Conservation (phyloP, 1,140 invertebrate species). For the Daktulosphaira vitifoliae region DNA sequence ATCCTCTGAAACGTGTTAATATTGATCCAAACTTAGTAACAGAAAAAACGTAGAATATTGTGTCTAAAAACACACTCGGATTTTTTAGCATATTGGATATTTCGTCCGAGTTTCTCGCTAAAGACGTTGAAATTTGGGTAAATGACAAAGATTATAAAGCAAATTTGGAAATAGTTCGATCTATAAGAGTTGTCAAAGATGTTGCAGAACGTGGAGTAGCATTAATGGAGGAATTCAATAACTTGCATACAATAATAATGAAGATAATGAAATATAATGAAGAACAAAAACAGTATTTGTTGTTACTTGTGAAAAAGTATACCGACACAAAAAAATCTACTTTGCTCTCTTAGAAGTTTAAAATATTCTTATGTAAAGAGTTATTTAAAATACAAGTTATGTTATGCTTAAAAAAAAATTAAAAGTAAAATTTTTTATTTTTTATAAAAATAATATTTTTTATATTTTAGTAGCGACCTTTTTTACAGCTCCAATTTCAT, state of each 20-base stretch:
- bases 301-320: conserved; percentile 27
- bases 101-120: background rate
- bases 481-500: too few relatives aligned
- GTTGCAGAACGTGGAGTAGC: conserved; percentile 32
- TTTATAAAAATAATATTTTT: too few relatives aligned
- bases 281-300: conserved; percentile 31
- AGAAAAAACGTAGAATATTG: background rate
- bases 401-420: too few relatives aligned
- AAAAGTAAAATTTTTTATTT: too few relatives aligned
- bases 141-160: background rate
- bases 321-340: background rate
- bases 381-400: too few relatives aligned
- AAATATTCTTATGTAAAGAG: too few relatives aligned
- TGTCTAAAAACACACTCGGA: background rate
- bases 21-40: background rate
- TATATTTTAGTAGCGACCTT: too few relatives aligned
- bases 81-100: background rate
- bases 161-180: conserved; percentile 15
- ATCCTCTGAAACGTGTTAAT: background rate
- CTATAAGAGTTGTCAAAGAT: conserved; percentile 34
- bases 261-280: too few relatives aligned
- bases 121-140: background rate
- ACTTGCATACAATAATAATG: conserved; percentile 21
- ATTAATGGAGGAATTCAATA: conserved; percentile 34
- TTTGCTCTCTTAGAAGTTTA: too few relatives aligned